These are phyloP conservation scores for Strix aluco DNA, from an alignment of 2,113 vertebrate genomes.

Conservation along the genomic window DNA sequence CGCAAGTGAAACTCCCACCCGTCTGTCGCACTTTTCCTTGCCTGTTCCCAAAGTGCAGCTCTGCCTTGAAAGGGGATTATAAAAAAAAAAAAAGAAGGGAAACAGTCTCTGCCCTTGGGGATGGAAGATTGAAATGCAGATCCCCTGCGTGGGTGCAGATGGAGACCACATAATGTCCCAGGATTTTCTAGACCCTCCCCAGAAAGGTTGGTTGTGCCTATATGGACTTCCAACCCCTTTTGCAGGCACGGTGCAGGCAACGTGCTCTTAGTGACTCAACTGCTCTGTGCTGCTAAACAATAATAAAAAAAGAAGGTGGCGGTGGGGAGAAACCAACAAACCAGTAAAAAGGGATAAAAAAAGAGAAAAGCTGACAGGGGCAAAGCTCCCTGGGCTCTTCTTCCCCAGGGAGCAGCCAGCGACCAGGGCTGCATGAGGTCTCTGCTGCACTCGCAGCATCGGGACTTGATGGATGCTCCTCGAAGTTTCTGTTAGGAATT, in stretches of 20 bases:
- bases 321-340: not conserved
- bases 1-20: not conserved
- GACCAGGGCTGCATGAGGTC: not conserved
- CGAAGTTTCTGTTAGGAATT: not conserved
- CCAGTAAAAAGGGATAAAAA: not conserved
- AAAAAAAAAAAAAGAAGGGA: not conserved
- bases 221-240: not conserved
- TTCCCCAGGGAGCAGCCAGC: not conserved
- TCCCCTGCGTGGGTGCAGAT: not conserved
- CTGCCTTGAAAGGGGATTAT: not conserved
- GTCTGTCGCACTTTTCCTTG: not conserved
- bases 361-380: not conserved
- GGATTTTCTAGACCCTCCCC: not conserved
- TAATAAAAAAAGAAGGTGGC: not conserved
- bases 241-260: rapidly evolving
- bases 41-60: not conserved
- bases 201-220: not conserved
- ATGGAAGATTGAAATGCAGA: not conserved
- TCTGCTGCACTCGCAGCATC: not conserved
- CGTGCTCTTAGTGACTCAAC: not conserved
- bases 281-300: not conserved
- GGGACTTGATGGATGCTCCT: not conserved
- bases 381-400: not conserved
- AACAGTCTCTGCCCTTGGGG: not conserved
- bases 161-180: not conserved